Evolutionary conservation across 2,797 vertebrate genomes (phyloP).

Genomic region (Sandelia bainsii): DNA sequence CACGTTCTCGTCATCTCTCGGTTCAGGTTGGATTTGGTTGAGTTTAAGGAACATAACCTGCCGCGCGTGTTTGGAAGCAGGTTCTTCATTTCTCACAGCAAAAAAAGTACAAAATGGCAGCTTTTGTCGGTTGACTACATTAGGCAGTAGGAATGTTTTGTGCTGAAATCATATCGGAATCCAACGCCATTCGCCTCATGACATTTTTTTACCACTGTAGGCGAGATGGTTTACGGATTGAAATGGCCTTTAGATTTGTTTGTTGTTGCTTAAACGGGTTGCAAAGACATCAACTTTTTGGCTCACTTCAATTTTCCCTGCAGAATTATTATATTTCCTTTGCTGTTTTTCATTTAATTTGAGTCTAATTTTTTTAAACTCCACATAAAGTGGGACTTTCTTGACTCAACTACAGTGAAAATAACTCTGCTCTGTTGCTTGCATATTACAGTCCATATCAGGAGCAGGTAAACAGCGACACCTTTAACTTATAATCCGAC

Average conservation of each 20-base stretch:
- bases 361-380: neutral
- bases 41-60: slow-evolving; percentile 10
- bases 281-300: neutral
- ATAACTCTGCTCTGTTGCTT: neutral
- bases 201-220: neutral
- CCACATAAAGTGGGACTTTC: neutral
- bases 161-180: slow-evolving; percentile 24
- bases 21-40: slow-evolving; percentile 31
- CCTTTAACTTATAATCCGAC: slow-evolving; percentile 13
- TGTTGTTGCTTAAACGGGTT: slow-evolving; percentile 7
- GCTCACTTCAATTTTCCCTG: neutral
- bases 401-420: neutral
- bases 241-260: slow-evolving; percentile 2
- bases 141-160: slow-evolving; percentile 13
- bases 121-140: slow-evolving; percentile 35
- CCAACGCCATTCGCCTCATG: neutral
- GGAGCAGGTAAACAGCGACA: neutral
- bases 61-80: slow-evolving; percentile 14
- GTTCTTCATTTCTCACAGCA: slow-evolving; percentile 27
- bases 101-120: slow-evolving; percentile 52
- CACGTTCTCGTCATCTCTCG: slow-evolving; percentile 22
- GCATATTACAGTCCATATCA: slow-evolving; percentile 1
- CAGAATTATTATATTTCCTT: slow-evolving; percentile 1
- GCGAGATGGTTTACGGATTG: neutral
- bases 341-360: neutral